These are phyloP conservation scores for Gracilinanus agilis DNA, from an alignment of 2,113 vertebrate species.

Conservation along the genomic window DNA sequence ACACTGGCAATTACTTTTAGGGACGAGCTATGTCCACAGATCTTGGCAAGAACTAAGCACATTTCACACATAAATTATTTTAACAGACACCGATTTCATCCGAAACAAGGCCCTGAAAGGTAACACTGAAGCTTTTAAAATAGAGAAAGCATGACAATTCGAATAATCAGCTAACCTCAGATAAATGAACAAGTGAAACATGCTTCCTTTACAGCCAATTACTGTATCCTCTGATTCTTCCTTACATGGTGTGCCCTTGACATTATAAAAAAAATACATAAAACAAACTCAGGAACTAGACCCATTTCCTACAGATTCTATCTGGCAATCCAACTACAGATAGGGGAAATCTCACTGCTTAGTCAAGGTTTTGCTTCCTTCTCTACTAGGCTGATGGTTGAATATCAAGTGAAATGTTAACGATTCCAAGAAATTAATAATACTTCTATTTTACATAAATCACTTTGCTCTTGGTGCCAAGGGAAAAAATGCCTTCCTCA, in stretches of 20 bases:
- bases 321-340: not conserved
- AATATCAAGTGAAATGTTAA: not conserved
- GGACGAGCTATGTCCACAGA: constrained; percentile 23
- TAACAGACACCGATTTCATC: constrained; percentile 57
- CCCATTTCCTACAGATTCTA: not conserved
- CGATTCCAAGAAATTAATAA: not conserved
- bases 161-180: constrained; percentile 47
- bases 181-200: constrained; percentile 70
- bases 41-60: constrained; percentile 49
- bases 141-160: constrained; percentile 48
- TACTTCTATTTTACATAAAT: not conserved
- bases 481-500: constrained; percentile 34
- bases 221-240: constrained; percentile 40
- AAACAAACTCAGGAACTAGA: constrained; percentile 31
- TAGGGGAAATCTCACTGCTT: not conserved
- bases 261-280: constrained; percentile 9
- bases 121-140: constrained; percentile 58
- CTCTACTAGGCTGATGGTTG: not conserved
- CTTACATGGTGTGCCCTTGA: not conserved
- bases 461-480: constrained; percentile 4
- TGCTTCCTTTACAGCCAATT: constrained; percentile 49
- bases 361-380: not conserved
- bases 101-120: constrained; percentile 56
- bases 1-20: not conserved
- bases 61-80: constrained; percentile 73